phyloP scores from a whole-genome alignment of 2,113 vertebrate species.

The Thinocorus orbignyianus region DNA sequence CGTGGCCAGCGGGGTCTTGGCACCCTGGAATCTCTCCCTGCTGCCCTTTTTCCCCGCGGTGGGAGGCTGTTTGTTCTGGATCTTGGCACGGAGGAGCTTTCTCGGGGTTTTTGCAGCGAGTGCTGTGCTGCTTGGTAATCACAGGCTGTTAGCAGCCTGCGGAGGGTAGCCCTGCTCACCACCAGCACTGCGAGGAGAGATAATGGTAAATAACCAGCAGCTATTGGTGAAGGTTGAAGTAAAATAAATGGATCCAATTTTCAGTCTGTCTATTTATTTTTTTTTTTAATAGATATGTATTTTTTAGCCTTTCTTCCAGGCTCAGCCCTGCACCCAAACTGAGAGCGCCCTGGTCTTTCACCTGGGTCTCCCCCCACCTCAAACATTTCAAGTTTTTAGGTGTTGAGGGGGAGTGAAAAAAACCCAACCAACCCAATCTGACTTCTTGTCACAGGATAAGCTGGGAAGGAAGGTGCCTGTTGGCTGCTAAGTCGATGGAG shows the following conservation, averaged over 20 bases:
- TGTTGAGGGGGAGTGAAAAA: not conserved
- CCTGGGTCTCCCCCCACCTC: not conserved
- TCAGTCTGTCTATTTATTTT: not conserved
- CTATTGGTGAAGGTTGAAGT: slow-evolving; percentile 8
- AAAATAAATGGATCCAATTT: slow-evolving; percentile 36
- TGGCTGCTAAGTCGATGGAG: not conserved
- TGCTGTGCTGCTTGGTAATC: not conserved
- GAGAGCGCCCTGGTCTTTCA: not conserved
- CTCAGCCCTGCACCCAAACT: not conserved
- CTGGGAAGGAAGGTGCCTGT: not conserved
- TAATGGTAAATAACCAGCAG: slow-evolving; percentile 54
- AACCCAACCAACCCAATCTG: not conserved
- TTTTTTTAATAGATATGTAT: not conserved
- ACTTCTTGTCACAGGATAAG: not conserved
- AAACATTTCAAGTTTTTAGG: not conserved
- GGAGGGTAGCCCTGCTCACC: not conserved
- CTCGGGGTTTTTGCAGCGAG: not conserved
- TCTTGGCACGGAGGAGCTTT: not conserved
- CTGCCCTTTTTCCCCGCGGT: not conserved
- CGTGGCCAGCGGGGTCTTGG: accelerated
- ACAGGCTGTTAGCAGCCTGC: slow-evolving; percentile 2
- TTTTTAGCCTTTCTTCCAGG: not conserved
- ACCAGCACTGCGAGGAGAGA: slow-evolving; percentile 11
- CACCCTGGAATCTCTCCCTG: not conserved
- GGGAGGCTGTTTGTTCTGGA: not conserved